Evolutionary conservation across 92 coral and sea anemone genomes (phyloP).

Genomic region (Porites lobata): DNA sequence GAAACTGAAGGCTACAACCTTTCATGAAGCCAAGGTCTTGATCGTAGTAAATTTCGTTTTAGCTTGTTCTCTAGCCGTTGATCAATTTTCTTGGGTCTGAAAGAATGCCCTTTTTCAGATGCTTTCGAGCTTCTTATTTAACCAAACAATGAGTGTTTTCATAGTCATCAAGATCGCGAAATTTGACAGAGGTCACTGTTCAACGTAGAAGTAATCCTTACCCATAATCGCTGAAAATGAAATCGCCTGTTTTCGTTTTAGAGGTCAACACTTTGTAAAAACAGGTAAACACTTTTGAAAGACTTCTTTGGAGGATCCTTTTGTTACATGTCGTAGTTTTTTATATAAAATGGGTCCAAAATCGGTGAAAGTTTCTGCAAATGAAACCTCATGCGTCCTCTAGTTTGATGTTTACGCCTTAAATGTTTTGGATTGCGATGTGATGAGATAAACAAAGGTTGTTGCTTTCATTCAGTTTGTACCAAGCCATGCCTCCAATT

Average conservation of each 20-base stretch:
- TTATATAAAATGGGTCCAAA: not conserved
- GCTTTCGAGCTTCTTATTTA: not conserved
- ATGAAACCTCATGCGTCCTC: not conserved
- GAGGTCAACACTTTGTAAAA: not conserved
- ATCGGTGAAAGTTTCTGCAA: not conserved
- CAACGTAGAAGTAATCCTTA: not conserved
- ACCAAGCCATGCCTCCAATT: not conserved
- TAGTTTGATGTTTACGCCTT: not conserved
- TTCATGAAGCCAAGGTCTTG: not conserved
- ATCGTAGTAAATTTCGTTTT: not conserved
- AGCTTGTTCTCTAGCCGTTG: no score
- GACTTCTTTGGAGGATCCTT: not conserved
- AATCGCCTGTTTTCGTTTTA: constrained; percentile 11
- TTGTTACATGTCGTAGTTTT: not conserved
- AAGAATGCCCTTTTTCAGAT: not conserved
- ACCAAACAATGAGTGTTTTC: constrained; percentile 4
- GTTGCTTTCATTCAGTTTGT: not conserved
- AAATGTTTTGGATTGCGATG: constrained; percentile 34
- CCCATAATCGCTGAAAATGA: not conserved
- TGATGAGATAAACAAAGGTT: not conserved
- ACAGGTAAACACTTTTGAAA: not conserved
- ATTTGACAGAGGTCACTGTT: not conserved
- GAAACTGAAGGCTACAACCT: not conserved
- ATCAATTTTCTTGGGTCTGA: not conserved
- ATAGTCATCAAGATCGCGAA: not conserved